Evolutionary conservation across 2,113 vertebrate genomes (phyloP).

Genomic region (Menidia beryllina): DNA sequence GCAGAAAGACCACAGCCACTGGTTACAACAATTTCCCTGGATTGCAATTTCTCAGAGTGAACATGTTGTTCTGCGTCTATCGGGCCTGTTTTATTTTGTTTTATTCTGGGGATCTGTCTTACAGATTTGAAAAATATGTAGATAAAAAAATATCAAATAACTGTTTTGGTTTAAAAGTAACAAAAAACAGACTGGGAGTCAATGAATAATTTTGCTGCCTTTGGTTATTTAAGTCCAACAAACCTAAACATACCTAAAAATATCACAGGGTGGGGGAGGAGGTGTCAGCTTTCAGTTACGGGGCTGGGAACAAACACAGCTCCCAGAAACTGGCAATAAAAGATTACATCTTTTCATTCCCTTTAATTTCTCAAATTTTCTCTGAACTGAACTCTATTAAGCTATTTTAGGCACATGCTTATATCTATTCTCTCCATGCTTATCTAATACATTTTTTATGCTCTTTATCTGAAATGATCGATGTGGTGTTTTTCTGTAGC

Average conservation of each 20-base stretch:
- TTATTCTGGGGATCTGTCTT: background rate
- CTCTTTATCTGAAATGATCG: background rate
- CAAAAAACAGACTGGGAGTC: background rate
- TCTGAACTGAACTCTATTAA: background rate
- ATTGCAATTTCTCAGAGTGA: background rate
- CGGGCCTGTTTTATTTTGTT: background rate
- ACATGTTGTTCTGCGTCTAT: background rate
- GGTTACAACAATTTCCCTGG: background rate
- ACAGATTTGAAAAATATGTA: no score
- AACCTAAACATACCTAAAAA: slow-evolving; percentile 10
- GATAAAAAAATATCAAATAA: background rate
- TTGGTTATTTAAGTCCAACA: slow-evolving; percentile 13
- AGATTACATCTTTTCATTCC: background rate
- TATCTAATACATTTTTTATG: no score
- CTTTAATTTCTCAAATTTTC: background rate
- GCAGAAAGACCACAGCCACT: background rate
- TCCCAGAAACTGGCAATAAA: background rate
- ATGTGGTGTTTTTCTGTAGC: background rate
- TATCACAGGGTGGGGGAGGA: no score
- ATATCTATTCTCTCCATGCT: background rate
- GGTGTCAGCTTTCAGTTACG: background rate
- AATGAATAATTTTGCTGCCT: slow-evolving; percentile 4
- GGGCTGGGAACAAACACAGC: background rate
- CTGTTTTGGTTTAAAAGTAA: background rate
- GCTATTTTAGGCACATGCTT: background rate